A percentile compares a stretch with the other conserved stretches of the same genome.
These are phyloP conservation scores for Takifugu ocellatus DNA, from an alignment of 2,797 vertebrate species.

Conservation along the genomic window DNA sequence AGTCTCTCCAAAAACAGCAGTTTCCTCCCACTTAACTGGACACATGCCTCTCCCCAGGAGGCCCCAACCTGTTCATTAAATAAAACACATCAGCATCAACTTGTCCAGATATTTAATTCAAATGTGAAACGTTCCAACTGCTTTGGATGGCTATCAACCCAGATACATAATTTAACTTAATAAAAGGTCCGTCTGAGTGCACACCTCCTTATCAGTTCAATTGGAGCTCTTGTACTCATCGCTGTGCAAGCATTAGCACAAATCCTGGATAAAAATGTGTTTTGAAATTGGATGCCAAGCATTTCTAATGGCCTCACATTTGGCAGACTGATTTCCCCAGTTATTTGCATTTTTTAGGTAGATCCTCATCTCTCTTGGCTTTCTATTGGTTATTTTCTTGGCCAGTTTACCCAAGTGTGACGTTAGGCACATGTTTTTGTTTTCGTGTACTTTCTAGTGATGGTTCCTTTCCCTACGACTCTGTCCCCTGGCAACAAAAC, in stretches of 20 bases:
- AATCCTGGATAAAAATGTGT: constrained; percentile 34
- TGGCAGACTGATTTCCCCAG: constrained; percentile 38
- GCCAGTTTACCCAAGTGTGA: constrained; percentile 29
- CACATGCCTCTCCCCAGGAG: constrained; percentile 46
- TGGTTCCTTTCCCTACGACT: constrained; percentile 98
- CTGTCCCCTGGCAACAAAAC: constrained; percentile 99
- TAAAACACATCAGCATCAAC: constrained; percentile 34
- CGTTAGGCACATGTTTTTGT: constrained; percentile 48
- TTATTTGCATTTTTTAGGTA: constrained; percentile 37
- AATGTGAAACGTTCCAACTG: constrained; percentile 35
- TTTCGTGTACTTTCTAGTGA: constrained; percentile 81
- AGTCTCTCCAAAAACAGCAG: constrained; percentile 65
- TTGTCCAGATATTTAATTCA: constrained; percentile 47
- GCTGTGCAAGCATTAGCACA: constrained; percentile 25
- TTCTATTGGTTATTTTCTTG: constrained; percentile 10
- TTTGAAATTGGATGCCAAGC: constrained; percentile 38
- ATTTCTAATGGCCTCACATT: constrained; percentile 34
- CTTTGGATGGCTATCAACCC: neutral
- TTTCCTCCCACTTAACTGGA: constrained; percentile 53
- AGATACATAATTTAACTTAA: constrained; percentile 17
- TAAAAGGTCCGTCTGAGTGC: constrained; percentile 1
- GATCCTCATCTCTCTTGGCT: constrained; percentile 15
- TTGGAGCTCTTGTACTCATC: constrained; percentile 26
- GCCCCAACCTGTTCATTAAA: constrained; percentile 51
- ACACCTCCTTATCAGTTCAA: constrained; percentile 18